These are phyloP conservation scores for Gallirallus australis DNA, from an alignment of 2,797 vertebrate genomes.

Conservation along the genomic window DNA sequence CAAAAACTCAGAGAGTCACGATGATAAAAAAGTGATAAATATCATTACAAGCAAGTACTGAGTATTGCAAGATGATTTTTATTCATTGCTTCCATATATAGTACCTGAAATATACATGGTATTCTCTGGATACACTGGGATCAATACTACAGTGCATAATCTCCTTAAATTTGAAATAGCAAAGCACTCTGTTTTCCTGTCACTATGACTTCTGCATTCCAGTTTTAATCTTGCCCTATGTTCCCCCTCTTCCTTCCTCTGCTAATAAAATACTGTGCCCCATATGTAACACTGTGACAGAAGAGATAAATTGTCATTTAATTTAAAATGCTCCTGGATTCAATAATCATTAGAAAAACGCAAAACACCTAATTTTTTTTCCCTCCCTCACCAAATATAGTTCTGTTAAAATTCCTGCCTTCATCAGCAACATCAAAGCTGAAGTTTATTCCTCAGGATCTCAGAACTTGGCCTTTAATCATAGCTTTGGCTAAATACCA, in stretches of 20 bases:
- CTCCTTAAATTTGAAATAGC: neutral
- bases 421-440: neutral
- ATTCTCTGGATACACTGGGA: neutral
- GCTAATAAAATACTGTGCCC: neutral
- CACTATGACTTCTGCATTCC: neutral
- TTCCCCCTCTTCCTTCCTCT: neutral
- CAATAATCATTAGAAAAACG: neutral
- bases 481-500: neutral
- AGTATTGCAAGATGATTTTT: neutral
- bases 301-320: neutral
- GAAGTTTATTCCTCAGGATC: neutral
- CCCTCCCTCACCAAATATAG: neutral
- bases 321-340: neutral
- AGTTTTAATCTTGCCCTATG: neutral
- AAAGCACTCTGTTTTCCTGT: neutral
- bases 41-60: neutral
- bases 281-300: neutral
- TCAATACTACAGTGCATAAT: neutral
- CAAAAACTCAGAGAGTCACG: neutral
- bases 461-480: conserved; percentile 25
- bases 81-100: neutral
- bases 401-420: neutral
- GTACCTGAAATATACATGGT: neutral
- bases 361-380: neutral
- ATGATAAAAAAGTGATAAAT: neutral